Evolutionary conservation across 2,888 invertebrate species (phyloP), one percentile per base, ranked within the genome.

Genomic region (Synanthedon vespiformis): DNA sequence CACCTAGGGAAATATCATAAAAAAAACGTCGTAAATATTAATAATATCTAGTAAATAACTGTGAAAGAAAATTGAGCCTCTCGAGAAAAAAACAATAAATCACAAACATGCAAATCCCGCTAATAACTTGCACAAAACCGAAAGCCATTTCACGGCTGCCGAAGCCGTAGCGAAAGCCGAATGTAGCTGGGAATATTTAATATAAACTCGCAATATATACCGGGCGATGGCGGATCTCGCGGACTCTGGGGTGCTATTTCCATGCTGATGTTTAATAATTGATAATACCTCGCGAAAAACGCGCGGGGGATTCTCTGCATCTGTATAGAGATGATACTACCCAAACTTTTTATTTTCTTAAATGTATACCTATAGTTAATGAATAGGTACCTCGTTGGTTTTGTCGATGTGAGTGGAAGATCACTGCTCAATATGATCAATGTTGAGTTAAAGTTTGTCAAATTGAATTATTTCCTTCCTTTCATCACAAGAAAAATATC

Each of bases 221-320:
- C 75, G 65, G 70, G 72, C 73, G 78, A 70, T 70, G 61, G 58
- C 69, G 68, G 67, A 68, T 70, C 68, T 62, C 70, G 68, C 70
- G 80, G 80, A 83, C 85, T 80, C 86, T 61, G 67, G 86, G 87
- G 88, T 80, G 80, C 84, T 80, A 84, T 87, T 82, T 86, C 80
- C 83, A 82, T 82, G 85, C 82, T 87, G 88, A 87, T 88, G 84
- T 84, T 87, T 84, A 87, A 88, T 87, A 88, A 88, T 87, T 88
- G 87, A 88, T 88, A 87, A 87, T 87, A 79, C 84, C 80, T 81
- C 81, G 81, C 82, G 83, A 85, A 86, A 85, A 87, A 85, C 84
- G 76, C 78, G 73, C 74, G 68, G 65, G 72, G 74, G 74, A 73
- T 74, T 71, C 50, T 54, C 40, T 40, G 55, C 57, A 64, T 54